Percentiles rank a stretch among this genome's conserved stretches.
These are phyloP conservation scores for Dendropsophus ebraccatus DNA, from an alignment of 2,113 vertebrate species.

Conservation along the genomic window DNA sequence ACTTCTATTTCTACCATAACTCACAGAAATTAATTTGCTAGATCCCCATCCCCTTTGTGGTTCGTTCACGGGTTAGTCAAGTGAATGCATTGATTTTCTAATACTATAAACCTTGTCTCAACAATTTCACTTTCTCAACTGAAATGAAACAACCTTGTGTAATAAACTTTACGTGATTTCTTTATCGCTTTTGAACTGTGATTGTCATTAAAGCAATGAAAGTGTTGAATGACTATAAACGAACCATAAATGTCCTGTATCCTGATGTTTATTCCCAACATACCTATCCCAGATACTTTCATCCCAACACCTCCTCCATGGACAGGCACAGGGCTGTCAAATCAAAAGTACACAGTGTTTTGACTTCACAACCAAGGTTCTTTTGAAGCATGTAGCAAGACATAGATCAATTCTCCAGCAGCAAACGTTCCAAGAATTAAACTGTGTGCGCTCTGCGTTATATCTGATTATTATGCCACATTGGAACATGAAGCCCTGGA, in stretches of 20 bases:
- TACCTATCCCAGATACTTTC: neutral
- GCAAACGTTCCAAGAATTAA: slow-evolving; percentile 1
- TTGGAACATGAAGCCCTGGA: neutral
- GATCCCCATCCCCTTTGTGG: no score
- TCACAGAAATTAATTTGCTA: no score
- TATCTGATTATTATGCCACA: neutral
- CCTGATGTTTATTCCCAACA: neutral
- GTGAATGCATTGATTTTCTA: no score
- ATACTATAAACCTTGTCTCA: no score
- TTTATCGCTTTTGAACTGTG: no score
- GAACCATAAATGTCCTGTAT: neutral
- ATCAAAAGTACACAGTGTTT: neutral
- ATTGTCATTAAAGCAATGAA: neutral
- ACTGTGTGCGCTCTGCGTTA: neutral
- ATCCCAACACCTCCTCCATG: neutral
- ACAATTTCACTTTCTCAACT: no score
- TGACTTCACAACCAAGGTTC: neutral
- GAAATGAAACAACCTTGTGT: no score
- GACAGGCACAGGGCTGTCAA: neutral
- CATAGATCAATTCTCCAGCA: neutral
- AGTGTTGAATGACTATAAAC: neutral
- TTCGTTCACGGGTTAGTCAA: no score
- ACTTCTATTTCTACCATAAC: no score
- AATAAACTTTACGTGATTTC: no score
- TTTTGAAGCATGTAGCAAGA: neutral